These are phyloP conservation scores for Drosophila setosimentum DNA, from an alignment of 2,888 invertebrate species.

Conservation along the genomic window DNA sequence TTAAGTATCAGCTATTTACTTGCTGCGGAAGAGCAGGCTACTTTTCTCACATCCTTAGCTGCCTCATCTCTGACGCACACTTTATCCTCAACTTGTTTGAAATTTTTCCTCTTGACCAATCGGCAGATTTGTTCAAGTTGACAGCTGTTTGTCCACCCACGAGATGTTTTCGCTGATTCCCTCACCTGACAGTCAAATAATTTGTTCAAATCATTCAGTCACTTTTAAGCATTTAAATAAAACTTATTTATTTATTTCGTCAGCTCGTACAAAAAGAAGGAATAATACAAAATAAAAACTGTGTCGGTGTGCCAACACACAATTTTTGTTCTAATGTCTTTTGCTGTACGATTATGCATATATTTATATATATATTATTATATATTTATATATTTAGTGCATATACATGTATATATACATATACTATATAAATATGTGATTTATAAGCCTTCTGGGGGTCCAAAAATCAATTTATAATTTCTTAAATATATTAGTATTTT, in stretches of 20 bases:
- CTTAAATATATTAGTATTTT: background rate
- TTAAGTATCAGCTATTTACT: conserved; percentile 44
- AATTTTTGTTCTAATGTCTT: conserved; percentile 71
- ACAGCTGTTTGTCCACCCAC: conserved; percentile 71
- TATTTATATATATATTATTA: no score
- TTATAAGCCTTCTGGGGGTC: conserved; percentile 18
- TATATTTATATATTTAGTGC: no score
- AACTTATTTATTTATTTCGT: conserved; percentile 63
- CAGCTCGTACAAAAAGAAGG: conserved; percentile 11
- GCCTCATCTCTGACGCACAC: conserved; percentile 32
- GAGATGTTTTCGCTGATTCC: conserved; percentile 18
- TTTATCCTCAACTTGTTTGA: conserved; percentile 43
- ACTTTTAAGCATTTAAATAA: conserved; percentile 57
- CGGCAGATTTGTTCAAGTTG: conserved; percentile 64
- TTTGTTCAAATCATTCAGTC: conserved; percentile 39
- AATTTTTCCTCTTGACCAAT: conserved; percentile 68
- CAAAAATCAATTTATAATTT: conserved; percentile 46
- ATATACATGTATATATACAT: background rate
- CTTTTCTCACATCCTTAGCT: conserved; percentile 33
- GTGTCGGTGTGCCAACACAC: conserved; percentile 73
- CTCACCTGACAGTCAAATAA: conserved; percentile 44
- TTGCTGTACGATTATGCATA: conserved; percentile 30
- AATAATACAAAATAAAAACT: conserved; percentile 42
- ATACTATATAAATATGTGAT: conserved; percentile 3
- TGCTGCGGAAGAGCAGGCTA: background rate